Evolutionary conservation across 1,140 invertebrate genomes (phyloP).

Genomic region (Rhopalosiphum padi): DNA sequence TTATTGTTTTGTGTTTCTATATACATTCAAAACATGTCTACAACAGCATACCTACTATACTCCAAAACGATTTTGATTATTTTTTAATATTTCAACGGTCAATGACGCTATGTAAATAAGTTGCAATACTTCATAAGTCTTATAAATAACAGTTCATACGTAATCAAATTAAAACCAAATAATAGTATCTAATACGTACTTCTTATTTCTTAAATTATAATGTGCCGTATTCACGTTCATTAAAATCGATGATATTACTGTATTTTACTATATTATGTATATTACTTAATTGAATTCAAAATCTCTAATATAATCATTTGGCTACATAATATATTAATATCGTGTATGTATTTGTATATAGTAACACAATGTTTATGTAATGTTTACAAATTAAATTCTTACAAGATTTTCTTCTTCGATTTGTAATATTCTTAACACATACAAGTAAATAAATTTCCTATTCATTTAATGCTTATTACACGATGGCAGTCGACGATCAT

Average conservation of each 20-base stretch:
- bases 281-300: neutral
- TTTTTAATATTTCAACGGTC: neutral
- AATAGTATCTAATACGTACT: neutral
- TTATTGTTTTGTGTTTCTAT: neutral
- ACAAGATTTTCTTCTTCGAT: no score
- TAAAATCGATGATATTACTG: neutral
- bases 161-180: neutral
- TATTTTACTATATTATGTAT: no score
- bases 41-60: neutral
- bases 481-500: no score
- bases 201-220: neutral
- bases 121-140: neutral
- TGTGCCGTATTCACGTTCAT: neutral
- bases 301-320: neutral
- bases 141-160: neutral
- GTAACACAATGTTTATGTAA: no score
- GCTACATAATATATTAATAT: no score
- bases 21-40: neutral
- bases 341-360: no score
- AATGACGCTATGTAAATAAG: neutral
- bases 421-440: no score
- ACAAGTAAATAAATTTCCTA: no score
- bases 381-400: no score
- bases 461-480: no score
- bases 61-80: neutral